phyloP scores from a whole-genome alignment of 35 echinoderm and acorn worm species.

The Chiridota heheva region DNA sequence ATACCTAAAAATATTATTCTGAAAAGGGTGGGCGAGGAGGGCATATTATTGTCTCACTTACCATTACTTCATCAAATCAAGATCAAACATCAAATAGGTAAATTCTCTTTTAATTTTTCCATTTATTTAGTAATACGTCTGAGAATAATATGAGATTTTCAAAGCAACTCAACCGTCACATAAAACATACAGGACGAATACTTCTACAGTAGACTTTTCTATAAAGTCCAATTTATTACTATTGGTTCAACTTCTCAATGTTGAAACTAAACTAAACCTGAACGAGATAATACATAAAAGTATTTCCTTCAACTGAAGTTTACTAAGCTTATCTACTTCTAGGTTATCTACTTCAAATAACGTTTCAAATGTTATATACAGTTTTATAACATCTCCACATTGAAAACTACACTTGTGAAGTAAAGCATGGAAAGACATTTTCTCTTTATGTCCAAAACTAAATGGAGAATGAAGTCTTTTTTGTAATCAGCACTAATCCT shows the following conservation, averaged over 20 bases:
- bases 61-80: slow-evolving; percentile 30
- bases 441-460: no score
- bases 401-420: no score
- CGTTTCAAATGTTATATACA: no score
- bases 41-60: slow-evolving; percentile 20
- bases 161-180: slow-evolving; percentile 10
- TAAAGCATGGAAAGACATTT: no score
- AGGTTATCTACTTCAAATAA: slow-evolving; percentile 2
- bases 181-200: no score
- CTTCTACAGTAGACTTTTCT: no score
- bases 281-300: not conserved
- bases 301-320: not conserved
- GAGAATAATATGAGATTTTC: slow-evolving; percentile 28
- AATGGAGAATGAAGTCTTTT: no score
- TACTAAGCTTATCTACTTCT: not conserved
- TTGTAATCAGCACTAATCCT: slow-evolving; percentile 24
- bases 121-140: slow-evolving; percentile 16
- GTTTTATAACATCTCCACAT: no score
- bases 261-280: not conserved
- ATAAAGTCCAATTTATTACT: slow-evolving; percentile 22
- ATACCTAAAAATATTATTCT: slow-evolving; percentile 13
- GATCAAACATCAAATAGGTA: no score
- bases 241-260: not conserved
- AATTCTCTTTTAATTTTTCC: no score
- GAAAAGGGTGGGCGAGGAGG: slow-evolving; percentile 1